These are phyloP conservation scores for Tenebrio molitor DNA, from an alignment of 1,140 invertebrate genomes.

Conservation along the genomic window DNA sequence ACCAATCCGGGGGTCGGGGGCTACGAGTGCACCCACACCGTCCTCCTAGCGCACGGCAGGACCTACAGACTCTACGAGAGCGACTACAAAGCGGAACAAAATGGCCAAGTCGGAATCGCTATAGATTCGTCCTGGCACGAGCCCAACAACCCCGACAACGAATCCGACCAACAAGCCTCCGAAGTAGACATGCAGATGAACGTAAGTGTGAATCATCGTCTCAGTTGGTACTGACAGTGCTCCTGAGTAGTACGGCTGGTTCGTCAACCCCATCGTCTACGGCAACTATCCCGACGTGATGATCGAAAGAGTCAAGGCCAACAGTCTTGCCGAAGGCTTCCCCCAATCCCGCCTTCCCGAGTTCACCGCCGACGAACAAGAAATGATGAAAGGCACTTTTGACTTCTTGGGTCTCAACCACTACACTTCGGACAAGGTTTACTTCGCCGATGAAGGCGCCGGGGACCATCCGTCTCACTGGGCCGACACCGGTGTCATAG, in stretches of 20 bases:
- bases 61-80: constrained; percentile 66
- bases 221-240: constrained; percentile 63
- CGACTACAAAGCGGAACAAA: constrained; percentile 56
- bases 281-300: constrained; percentile 77
- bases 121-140: constrained; percentile 41
- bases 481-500: neutral
- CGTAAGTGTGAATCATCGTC: neutral
- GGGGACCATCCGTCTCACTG: constrained; percentile 9
- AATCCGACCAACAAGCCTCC: constrained; percentile 22
- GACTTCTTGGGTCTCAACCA: constrained; percentile 76
- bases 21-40: constrained; percentile 66
- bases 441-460: neutral
- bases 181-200: constrained; percentile 14
- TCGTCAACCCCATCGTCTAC: constrained; percentile 74
- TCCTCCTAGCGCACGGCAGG: constrained; percentile 65
- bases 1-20: constrained; percentile 60
- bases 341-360: constrained; percentile 71
- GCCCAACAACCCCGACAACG: constrained; percentile 46
- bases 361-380: constrained; percentile 74
- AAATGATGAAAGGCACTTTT: constrained; percentile 70
- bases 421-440: constrained; percentile 67
- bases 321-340: constrained; percentile 73
- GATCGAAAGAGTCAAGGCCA: constrained; percentile 69
- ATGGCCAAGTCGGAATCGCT: constrained; percentile 41
- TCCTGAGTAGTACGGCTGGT: constrained; percentile 67